phyloP scores from a whole-genome alignment of 1,140 invertebrate genomes.

The Caenorhabditis inopinata region DNA sequence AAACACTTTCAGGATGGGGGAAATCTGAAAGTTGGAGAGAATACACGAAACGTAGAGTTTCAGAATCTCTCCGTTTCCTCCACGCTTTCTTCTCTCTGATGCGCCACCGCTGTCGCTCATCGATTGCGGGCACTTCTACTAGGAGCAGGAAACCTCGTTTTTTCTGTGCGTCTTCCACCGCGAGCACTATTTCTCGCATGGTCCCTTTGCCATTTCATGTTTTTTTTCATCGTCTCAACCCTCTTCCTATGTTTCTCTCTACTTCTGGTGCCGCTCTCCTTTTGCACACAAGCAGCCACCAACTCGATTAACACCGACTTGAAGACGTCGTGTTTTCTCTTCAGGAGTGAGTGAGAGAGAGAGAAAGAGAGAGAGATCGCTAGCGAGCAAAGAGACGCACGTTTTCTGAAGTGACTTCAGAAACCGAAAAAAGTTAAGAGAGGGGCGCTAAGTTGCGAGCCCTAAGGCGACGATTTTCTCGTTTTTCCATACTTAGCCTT shows the following conservation, averaged over 20 bases:
- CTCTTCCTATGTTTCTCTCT: too few species aligned
- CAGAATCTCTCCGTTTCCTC: background rate
- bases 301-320: conserved; percentile 34
- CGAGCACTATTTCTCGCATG: background rate
- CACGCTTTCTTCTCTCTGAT: background rate
- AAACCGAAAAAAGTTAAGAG: background rate
- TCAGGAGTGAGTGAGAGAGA: background rate
- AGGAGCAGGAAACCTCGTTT: background rate
- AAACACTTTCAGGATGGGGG: background rate
- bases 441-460: conserved; percentile 9
- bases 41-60: background rate
- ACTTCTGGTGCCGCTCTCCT: background rate
- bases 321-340: conserved; percentile 17
- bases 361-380: background rate
- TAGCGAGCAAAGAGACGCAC: background rate
- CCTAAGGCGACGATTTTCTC: conserved; percentile 25
- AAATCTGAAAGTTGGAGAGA: conserved; percentile 1
- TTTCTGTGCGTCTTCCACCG: background rate
- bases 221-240: background rate
- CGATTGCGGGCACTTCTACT: conserved; percentile 3
- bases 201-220: background rate
- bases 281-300: conserved; percentile 14
- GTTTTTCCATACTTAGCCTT: too few species aligned
- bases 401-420: conserved; percentile 3
- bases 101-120: background rate